Conservation (phyloP, 2,888 invertebrate genomes). For the Agrochola circellaris region DNA sequence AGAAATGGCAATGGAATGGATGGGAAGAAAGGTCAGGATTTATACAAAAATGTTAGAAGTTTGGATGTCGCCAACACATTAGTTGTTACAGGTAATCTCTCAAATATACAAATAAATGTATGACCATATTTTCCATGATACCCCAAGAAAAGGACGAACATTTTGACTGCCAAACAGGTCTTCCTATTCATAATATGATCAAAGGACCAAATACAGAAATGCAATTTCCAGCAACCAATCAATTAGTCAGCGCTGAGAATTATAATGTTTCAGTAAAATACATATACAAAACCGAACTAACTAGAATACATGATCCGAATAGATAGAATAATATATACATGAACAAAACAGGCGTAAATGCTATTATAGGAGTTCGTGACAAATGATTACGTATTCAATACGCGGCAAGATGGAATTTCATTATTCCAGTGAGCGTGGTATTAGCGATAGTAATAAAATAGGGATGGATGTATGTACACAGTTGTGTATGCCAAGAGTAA, state of each 20-base stretch:
- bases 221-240: background rate
- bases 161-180: background rate
- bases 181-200: background rate
- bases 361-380: slow-evolving; percentile 65
- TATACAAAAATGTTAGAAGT: background rate
- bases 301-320: background rate
- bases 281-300: background rate
- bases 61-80: background rate
- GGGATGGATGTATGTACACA: slow-evolving; percentile 19
- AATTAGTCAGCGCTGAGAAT: background rate
- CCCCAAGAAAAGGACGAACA: background rate
- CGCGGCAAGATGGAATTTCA: slow-evolving; percentile 73
- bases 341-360: slow-evolving; percentile 58
- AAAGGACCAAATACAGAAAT: background rate
- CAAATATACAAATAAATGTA: background rate
- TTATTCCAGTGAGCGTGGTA: slow-evolving; percentile 69
- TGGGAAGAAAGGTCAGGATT: slow-evolving; percentile 31
- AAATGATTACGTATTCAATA: slow-evolving; percentile 75
- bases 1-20: too few species aligned
- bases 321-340: slow-evolving; percentile 10
- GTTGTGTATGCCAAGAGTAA: slow-evolving; percentile 28
- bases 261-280: background rate
- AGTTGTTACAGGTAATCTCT: background rate
- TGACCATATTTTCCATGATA: background rate
- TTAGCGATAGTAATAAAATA: slow-evolving; percentile 63